Evolutionary conservation across 2,113 vertebrate species (phyloP), one percentile per base, ranked within the genome.

Genomic region (Cebidichthys violaceus): DNA sequence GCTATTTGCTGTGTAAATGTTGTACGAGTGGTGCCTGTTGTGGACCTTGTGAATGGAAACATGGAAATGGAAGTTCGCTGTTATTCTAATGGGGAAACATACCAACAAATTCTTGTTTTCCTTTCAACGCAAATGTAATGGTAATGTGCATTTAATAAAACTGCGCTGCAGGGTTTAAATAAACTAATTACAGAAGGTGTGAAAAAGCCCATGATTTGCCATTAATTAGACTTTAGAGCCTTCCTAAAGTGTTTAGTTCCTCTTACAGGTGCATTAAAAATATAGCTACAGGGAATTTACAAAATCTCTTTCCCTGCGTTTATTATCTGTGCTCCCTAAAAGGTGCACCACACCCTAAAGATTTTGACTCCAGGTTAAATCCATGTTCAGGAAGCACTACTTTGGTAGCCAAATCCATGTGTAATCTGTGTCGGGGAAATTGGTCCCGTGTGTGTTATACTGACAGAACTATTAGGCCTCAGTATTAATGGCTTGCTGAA

Each of bases 381-480:
- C 74, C 77, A 72, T 84, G 81, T 85, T 39, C 69, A 84, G 82
- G 79, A 92, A 88, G 54, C 17, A 47, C 82, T 70, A 77, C 77
- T 87, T 84, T 77, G 70, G 52, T 77, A 77, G 85, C 79, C 22
- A 81, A 88, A 82, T 89, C 87, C 85, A 50, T 68, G 81, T 43
- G 77, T 90, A 92, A 91, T 93, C 86, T 87, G 68, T 89, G 85
- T 89, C 66, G 70, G 85, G 89, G 86, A 92, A 93, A 94, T 92
- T 89, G 86, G 77, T 92, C 89, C 92, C 92, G 88, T 74, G 86
- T 91, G 92, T 90, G 87, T 89, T 90, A 88, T 81, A 82, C 88
- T 81, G 84, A 92, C 90, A 90, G 78, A 73, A 84, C 85, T 86
- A 88, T 84, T 89, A 92, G 75, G 70, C 83, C 66, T 72, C 10